Conservation (phyloP, 1,140 invertebrate genomes). For the Adelges cooleyi region DNA sequence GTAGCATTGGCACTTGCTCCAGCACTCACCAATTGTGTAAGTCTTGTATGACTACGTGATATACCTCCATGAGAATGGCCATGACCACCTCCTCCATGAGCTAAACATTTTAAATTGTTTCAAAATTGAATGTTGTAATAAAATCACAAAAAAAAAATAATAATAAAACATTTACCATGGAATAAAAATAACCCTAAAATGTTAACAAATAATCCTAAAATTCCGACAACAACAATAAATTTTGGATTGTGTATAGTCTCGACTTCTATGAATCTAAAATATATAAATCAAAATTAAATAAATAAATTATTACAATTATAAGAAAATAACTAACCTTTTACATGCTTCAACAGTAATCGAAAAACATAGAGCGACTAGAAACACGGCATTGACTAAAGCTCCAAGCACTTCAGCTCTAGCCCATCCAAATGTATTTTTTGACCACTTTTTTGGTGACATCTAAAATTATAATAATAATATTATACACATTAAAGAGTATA, state of each 20-base stretch:
- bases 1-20: conserved; percentile 40
- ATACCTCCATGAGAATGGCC: conserved; percentile 37
- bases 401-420: conserved; percentile 85
- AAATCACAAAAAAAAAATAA: neutral
- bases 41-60: conserved; percentile 48
- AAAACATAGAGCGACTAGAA: conserved; percentile 85
- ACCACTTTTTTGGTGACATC: conserved; percentile 93
- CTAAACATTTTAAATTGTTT: conserved; percentile 45
- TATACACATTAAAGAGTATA: too few species aligned
- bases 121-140: too few species aligned
- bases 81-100: conserved; percentile 57
- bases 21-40: conserved; percentile 48
- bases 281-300: conserved; percentile 12
- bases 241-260: conserved; percentile 69
- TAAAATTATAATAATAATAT: too few species aligned
- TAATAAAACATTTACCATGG: conserved; percentile 51
- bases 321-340: conserved; percentile 50
- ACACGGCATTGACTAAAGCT: conserved; percentile 83
- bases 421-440: conserved; percentile 91
- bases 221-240: conserved; percentile 64
- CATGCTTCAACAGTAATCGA: conserved; percentile 81
- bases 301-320: neutral
- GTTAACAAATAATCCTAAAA: conserved; percentile 68
- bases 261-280: conserved; percentile 58
- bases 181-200: conserved; percentile 70